Base-by-base conservation (phyloP, 2,797 vertebrate genomes). In the Micropoecilia bifurca region DNA sequence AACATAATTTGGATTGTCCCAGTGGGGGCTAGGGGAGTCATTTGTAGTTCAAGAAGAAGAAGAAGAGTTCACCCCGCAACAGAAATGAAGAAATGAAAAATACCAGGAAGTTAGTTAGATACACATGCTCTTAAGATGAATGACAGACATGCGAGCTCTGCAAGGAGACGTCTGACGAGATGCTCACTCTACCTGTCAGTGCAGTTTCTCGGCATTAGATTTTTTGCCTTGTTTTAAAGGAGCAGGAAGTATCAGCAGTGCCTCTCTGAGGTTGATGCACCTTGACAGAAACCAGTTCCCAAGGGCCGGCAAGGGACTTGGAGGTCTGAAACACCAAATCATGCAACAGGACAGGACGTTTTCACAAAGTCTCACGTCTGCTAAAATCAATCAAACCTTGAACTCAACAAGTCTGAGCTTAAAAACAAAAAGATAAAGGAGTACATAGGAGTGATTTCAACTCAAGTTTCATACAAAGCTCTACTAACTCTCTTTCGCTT, bases 141-240 rank as follows among this genome's bases (percentile, higher is more conserved):
- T 18, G 63, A 76, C 7, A 7, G 7, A 39, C 0, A 36, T 73
- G n/a, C 41, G 46, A 57, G 82, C 74, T 69, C 43, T 47, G 61
- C 63, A 83, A 82, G 73, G 50, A 76, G 75, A 83, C 36, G 50
- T 66, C 75, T 73, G 59, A 78, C n/a, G 8, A 43, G 39, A 78
- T 82, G 82, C 83, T 76, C 89, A 90, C 91, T 87, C 82, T 57
- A 95, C 95, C 94, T 91, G 95, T 95, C 47, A 76, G 94, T 89
- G 94, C 95, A 89, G 94, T 95, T 95, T 91, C 63, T 73, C 91
- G 84, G 85, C 84, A 91, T 94, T 81, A 80, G 71, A 90, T 89
- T 91, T 53, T 50, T 22, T 9, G 71, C 89, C 77, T 71, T 77
- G 63, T 77, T 68, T 77, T 33, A 69, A 39, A 74, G 20, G 47